Conservation (phyloP, 2,113 vertebrate species). For the Crocuta crocuta region DNA sequence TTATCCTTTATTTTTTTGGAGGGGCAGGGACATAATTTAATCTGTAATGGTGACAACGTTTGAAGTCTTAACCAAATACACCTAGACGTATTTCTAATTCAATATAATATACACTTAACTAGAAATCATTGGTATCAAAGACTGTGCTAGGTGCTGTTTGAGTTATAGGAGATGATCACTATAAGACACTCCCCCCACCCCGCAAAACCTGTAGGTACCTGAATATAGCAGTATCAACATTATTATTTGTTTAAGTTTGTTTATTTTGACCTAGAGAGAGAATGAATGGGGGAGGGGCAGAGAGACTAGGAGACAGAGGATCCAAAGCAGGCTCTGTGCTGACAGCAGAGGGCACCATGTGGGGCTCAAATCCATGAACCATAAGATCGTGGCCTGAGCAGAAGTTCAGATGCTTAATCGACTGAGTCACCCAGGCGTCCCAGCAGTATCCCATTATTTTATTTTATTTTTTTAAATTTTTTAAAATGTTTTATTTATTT, state of each 20-base stretch:
- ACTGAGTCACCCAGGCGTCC: too few species aligned
- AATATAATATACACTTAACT: neutral
- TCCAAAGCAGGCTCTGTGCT: too few species aligned
- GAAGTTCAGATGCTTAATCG: too few species aligned
- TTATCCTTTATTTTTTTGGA: neutral
- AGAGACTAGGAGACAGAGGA: too few species aligned
- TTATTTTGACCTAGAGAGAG: too few species aligned
- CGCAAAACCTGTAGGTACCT: neutral
- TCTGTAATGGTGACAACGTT: neutral
- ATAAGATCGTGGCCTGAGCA: too few species aligned
- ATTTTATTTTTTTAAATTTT: too few species aligned
- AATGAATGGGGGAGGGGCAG: too few species aligned
- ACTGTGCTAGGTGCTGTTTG: neutral
- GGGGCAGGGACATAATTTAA: neutral
- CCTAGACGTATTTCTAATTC: neutral
- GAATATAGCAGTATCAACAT: neutral
- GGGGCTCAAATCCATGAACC: too few species aligned
- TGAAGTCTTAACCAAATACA: neutral
- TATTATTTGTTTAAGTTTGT: too few species aligned
- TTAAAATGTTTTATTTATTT: too few species aligned
- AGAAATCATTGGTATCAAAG: neutral
- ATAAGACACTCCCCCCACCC: rapidly evolving
- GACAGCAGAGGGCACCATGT: too few species aligned
- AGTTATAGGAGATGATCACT: neutral
- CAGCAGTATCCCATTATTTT: neutral